Evolutionary conservation across 2,797 vertebrate genomes (phyloP), one percentile per base, ranked within the genome.

Genomic region (Sylvilagus floridanus): DNA sequence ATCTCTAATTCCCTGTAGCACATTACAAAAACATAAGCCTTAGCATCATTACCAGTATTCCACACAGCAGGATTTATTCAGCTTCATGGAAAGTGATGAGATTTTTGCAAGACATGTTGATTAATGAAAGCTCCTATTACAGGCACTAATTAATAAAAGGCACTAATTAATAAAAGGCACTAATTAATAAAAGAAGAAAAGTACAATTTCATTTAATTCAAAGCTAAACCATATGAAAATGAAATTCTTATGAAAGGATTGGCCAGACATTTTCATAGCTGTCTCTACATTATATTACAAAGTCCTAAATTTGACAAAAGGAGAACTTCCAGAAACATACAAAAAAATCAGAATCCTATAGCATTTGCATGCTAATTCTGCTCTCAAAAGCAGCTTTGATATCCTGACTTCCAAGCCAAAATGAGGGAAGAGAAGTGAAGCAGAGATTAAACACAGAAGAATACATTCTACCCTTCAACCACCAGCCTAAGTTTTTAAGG

Each of bases 131-230:
- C 2, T 69, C 17, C 52, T 28, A 69, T 68, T 89, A 91, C 95
- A 85, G 22, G 52, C 42, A 92, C 60, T 90, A 86, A 96, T 96
- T 94, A 95, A 97, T 93, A 83, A 92, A 96, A 94, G 83, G n/a
- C n/a, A n/a, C n/a, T n/a, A n/a, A n/a, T n/a, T n/a, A n/a, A n/a
- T n/a, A n/a, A n/a, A n/a, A 85, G 22, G 52, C 42, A 92, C 60
- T 90, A 86, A 96, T 96, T 94, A 95, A 97, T 93, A 83, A 92
- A 96, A 94, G 83, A 77, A 88, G 37, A 72, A 81, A 94, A 79
- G 77, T 35, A 28, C 22, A 63, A 37, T 82, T 85, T 79, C 50
- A n/a, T 13, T 63, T 54, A 83, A 83, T 4, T 85, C 79, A 71
- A 93, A 92, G 54, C 1, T 75, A 21, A 95, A 13, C 7, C 28